Conservation (phyloP, 2,797 vertebrate genomes). For the Gymnothorax reevesii region DNA sequence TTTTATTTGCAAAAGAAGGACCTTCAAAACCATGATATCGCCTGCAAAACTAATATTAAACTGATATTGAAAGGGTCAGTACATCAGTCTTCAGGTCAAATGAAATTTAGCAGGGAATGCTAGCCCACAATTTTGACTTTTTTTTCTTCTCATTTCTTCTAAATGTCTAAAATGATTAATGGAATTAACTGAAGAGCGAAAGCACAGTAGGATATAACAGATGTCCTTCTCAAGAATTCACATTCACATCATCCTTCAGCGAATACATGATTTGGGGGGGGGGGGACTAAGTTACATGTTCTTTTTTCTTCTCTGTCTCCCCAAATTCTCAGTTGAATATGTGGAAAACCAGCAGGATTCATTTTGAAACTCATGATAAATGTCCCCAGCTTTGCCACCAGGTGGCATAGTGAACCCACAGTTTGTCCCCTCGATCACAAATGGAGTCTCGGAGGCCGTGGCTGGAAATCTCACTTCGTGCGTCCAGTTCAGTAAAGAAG, state of each 20-base stretch:
- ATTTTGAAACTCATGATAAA: neutral
- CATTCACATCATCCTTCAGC: neutral
- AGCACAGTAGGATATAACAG: slow-evolving; percentile 3
- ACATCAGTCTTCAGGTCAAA: neutral
- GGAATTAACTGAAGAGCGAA: neutral
- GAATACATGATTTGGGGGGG: neutral
- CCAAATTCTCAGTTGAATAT: neutral
- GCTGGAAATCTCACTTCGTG: neutral
- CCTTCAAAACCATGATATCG: neutral
- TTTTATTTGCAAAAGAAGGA: neutral
- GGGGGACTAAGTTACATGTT: neutral
- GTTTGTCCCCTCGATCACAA: neutral
- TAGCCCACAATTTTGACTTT: neutral
- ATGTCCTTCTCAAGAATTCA: neutral
- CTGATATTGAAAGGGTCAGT: neutral
- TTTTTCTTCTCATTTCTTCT: neutral
- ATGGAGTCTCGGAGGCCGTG: neutral
- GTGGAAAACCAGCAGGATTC: neutral
- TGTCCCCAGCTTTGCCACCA: neutral
- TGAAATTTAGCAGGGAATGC: neutral
- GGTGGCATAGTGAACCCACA: slow-evolving; percentile 13
- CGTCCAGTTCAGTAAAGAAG: neutral
- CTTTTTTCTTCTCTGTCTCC: neutral
- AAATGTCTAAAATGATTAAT: neutral
- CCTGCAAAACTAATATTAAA: neutral